A percentile compares a stretch with the other conserved stretches of the same genome.
Conservation (phyloP, 2,888 invertebrate genomes). For the Platycheirus albimanus region DNA sequence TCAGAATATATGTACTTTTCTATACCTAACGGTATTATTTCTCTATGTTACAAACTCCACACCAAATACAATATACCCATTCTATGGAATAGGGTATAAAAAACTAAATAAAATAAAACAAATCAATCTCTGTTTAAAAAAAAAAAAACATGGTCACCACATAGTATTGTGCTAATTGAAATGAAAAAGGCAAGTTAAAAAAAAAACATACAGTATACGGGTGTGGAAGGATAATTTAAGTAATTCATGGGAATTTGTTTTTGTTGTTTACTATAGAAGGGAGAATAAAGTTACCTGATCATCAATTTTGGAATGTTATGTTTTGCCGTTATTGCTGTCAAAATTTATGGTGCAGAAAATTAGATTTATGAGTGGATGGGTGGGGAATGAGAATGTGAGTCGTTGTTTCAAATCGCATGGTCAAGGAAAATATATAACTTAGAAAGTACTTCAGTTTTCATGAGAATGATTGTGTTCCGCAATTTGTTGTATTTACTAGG, state of each 20-base stretch:
- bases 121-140: too few relatives aligned
- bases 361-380: conserved; percentile 26
- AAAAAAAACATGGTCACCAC: neutral
- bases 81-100: too few relatives aligned
- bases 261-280: neutral
- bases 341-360: conserved; percentile 46
- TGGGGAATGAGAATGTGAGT: neutral
- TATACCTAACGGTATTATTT: too few relatives aligned
- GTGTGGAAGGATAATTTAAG: neutral
- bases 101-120: too few relatives aligned
- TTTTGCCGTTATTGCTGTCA: conserved; percentile 40
- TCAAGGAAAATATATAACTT: too few relatives aligned
- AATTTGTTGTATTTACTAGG: too few relatives aligned
- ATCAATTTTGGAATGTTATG: conserved; percentile 34
- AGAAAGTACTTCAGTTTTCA: too few relatives aligned
- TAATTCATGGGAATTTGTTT: conserved; percentile 21
- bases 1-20: too few relatives aligned
- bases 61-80: too few relatives aligned
- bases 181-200: conserved; percentile 2
- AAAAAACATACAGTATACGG: neutral
- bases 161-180: conserved; percentile 12
- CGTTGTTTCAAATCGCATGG: too few relatives aligned
- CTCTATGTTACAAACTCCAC: too few relatives aligned
- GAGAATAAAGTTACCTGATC: conserved; percentile 43
- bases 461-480: too few relatives aligned